Percentiles rank a stretch among this genome's conserved stretches.
Conservation (phyloP, 1,140 invertebrate genomes). For the Ooceraea biroi region DNA sequence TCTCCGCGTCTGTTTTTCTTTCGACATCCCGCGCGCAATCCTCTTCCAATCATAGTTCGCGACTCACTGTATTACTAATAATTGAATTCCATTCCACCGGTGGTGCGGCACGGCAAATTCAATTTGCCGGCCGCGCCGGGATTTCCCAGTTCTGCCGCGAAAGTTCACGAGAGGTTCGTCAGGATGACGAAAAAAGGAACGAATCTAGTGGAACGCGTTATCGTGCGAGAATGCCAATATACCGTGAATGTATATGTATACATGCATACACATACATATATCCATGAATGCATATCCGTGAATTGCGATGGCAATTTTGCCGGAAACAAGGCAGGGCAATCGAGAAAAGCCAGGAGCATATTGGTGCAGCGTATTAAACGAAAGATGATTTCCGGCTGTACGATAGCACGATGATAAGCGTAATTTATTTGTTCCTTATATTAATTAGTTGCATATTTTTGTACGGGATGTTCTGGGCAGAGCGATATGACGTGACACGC, state of each 20-base stretch:
- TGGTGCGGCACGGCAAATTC: slow-evolving; percentile 69
- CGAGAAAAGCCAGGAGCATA: background rate
- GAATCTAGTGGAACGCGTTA: slow-evolving; percentile 35
- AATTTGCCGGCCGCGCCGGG: slow-evolving; percentile 69
- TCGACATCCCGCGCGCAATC: background rate
- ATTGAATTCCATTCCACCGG: slow-evolving; percentile 75
- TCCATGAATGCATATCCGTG: too few relatives aligned
- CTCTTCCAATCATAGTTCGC: slow-evolving; percentile 66
- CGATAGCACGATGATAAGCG: slow-evolving; percentile 2
- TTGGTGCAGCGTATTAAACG: slow-evolving; percentile 7
- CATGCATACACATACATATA: too few relatives aligned
- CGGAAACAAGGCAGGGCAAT: slow-evolving; percentile 17
- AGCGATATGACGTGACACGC: background rate
- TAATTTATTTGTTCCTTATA: slow-evolving; percentile 29
- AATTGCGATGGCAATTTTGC: slow-evolving; percentile 14
- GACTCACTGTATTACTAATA: slow-evolving; percentile 72
- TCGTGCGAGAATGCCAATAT: slow-evolving; percentile 41
- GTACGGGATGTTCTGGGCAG: background rate
- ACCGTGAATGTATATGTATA: background rate
- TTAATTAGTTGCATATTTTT: background rate
- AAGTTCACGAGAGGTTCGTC: slow-evolving; percentile 45
- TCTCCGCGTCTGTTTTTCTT: slow-evolving; percentile 35
- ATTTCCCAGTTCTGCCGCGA: slow-evolving; percentile 59
- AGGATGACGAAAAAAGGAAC: slow-evolving; percentile 32
- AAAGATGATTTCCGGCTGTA: slow-evolving; percentile 10